A percentile compares a stretch with the other conserved stretches of the same genome.
Conservation (phyloP, 2,888 invertebrate species). For the Dyspetes luteomarginatus region DNA sequence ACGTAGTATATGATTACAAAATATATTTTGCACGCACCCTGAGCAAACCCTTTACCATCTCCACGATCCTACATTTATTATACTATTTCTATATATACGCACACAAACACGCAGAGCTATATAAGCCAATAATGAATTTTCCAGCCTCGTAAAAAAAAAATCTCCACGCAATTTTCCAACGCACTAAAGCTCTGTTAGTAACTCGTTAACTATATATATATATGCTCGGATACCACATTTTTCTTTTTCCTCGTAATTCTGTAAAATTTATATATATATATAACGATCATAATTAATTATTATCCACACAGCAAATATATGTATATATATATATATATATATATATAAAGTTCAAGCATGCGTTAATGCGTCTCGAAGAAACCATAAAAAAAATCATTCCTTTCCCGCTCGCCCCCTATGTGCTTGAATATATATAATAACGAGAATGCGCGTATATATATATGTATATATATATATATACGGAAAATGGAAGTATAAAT, state of each 20-base stretch:
- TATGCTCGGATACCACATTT: not conserved
- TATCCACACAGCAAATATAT: not conserved
- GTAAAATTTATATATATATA: slow-evolving; percentile 18
- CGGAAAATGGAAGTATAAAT: slow-evolving; percentile 17
- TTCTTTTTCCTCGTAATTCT: slow-evolving; percentile 16
- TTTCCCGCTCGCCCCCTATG: not conserved
- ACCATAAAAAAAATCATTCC: slow-evolving; percentile 23
- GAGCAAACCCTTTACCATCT: too few relatives aligned
- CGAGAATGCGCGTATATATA: not conserved
- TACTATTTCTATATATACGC: too few relatives aligned
- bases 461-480: too few relatives aligned
- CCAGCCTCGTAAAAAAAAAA: too few relatives aligned
- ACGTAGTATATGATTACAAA: too few relatives aligned
- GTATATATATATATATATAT: too few relatives aligned
- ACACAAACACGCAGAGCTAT: too few relatives aligned
- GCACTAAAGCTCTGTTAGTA: not conserved
- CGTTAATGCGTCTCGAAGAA: slow-evolving; percentile 53
- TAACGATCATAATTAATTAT: slow-evolving; percentile 45
- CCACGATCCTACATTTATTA: too few relatives aligned
- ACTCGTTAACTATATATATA: not conserved
- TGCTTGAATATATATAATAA: not conserved
- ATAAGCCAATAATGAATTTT: too few relatives aligned
- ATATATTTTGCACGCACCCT: too few relatives aligned
- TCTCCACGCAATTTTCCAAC: too few relatives aligned
- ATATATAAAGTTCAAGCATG: too few relatives aligned